Evolutionary conservation across 2,888 invertebrate species (phyloP).

Genomic region (Nomada flava): DNA sequence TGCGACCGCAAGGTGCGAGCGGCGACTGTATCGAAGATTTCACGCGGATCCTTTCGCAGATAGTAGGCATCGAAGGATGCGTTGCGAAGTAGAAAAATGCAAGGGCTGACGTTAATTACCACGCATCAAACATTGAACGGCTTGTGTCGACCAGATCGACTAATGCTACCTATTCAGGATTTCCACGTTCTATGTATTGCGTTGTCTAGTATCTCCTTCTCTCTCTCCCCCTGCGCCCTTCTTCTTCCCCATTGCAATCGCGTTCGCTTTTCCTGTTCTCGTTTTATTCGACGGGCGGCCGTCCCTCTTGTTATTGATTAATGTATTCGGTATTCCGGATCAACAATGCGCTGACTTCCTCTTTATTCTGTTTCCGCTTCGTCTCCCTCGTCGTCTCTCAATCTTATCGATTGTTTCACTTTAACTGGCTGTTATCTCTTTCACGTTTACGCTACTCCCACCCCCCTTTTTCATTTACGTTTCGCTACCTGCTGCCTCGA

Average conservation of each 20-base stretch:
- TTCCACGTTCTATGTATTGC: slow-evolving; percentile 58
- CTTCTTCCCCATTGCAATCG: slow-evolving; percentile 53
- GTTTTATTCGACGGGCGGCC: slow-evolving; percentile 62
- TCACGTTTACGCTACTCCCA: slow-evolving; percentile 26
- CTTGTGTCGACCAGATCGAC: slow-evolving; percentile 54
- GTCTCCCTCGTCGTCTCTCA: slow-evolving; percentile 23
- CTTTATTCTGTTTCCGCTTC: slow-evolving; percentile 53
- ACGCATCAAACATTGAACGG: slow-evolving; percentile 64
- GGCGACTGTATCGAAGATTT: not conserved
- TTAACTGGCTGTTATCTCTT: slow-evolving; percentile 65
- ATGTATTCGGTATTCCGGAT: slow-evolving; percentile 71
- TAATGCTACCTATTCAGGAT: slow-evolving; percentile 65
- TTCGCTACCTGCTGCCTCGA: slow-evolving; percentile 24
- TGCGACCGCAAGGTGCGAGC: slow-evolving; percentile 4
- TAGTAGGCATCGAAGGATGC: slow-evolving; percentile 32
- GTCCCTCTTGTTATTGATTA: slow-evolving; percentile 69
- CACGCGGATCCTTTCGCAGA: slow-evolving; percentile 19
- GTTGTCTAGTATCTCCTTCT: slow-evolving; percentile 29
- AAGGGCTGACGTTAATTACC: slow-evolving; percentile 66
- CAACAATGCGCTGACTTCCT: slow-evolving; percentile 65
- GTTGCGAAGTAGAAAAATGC: slow-evolving; percentile 31
- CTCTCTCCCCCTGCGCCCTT: not conserved
- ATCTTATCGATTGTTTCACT: slow-evolving; percentile 69
- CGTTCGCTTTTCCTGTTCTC: slow-evolving; percentile 47
- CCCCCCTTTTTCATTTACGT: slow-evolving; percentile 41